These are phyloP conservation scores for Macrotrachela quadricornifera DNA, from an alignment of 1,140 invertebrate genomes.

Conservation along the genomic window DNA sequence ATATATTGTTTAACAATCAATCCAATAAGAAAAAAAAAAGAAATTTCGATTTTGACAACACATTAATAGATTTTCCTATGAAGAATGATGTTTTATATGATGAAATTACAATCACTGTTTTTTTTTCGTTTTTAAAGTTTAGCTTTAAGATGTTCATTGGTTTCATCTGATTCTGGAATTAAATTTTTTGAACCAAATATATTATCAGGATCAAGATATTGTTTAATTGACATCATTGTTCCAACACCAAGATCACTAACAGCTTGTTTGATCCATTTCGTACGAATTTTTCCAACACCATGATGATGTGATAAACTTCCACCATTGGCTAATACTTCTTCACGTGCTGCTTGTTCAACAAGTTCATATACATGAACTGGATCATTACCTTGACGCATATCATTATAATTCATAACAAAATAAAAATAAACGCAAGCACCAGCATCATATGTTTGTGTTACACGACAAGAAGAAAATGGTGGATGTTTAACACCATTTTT, in stretches of 20 bases:
- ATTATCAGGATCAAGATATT: constrained; percentile 69
- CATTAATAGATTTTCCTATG: no score
- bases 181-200: constrained; percentile 74
- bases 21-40: no score
- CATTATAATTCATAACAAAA: constrained; percentile 62
- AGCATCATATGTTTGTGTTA: constrained; percentile 87
- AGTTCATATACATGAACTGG: constrained; percentile 60
- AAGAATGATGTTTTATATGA: no score
- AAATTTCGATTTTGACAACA: no score
- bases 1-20: no score
- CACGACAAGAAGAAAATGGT: constrained; percentile 36
- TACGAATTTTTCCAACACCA: constrained; percentile 74
- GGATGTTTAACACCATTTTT: constrained; percentile 28
- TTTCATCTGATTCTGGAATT: neutral
- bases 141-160: no score
- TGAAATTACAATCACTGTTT: no score
- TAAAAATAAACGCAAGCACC: constrained; percentile 97
- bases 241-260: constrained; percentile 52
- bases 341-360: constrained; percentile 32
- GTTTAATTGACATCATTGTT: constrained; percentile 56
- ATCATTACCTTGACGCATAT: constrained; percentile 34
- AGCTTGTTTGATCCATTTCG: constrained; percentile 51
- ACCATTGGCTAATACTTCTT: constrained; percentile 52
- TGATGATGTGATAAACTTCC: constrained; percentile 90
- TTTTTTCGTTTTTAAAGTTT: no score